These are phyloP conservation scores for Ameiurus melas DNA, from an alignment of 2,113 vertebrate genomes.

Conservation along the genomic window DNA sequence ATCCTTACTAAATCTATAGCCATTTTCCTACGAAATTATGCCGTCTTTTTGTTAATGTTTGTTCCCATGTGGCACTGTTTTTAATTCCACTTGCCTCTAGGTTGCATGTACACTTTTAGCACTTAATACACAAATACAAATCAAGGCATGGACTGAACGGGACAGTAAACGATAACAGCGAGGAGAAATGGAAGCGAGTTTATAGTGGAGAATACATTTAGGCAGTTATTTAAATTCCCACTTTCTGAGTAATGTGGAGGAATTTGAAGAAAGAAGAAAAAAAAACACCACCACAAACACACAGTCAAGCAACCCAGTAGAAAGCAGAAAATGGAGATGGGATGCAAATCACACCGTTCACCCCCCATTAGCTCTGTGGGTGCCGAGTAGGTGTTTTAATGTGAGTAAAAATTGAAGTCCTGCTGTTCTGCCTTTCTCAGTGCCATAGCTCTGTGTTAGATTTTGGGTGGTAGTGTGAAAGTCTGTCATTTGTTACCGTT, in stretches of 20 bases:
- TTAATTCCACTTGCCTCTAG: slow-evolving; percentile 9
- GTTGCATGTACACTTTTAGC: background rate
- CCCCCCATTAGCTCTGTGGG: slow-evolving; percentile 23
- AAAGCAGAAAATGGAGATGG: slow-evolving; percentile 42
- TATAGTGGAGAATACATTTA: background rate
- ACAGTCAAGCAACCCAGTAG: slow-evolving; percentile 20
- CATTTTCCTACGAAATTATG: slow-evolving; percentile 14
- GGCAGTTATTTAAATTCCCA: slow-evolving; percentile 35
- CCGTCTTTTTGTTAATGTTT: background rate
- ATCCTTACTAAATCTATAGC: slow-evolving; percentile 14
- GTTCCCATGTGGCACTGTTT: background rate
- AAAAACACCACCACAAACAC: slow-evolving; percentile 35
- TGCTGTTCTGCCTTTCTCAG: slow-evolving; percentile 16
- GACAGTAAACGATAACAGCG: slow-evolving; percentile 31
- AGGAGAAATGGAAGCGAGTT: slow-evolving; percentile 36
- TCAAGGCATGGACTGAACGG: slow-evolving; percentile 8
- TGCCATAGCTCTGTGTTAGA: slow-evolving; percentile 22
- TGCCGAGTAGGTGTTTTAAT: slow-evolving; percentile 34
- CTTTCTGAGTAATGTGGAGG: slow-evolving; percentile 35
- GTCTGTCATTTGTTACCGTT: slow-evolving; percentile 5
- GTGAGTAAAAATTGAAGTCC: slow-evolving; percentile 30
- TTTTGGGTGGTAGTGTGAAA: slow-evolving; percentile 30
- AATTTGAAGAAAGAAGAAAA: slow-evolving; percentile 13
- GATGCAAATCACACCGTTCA: slow-evolving; percentile 38
- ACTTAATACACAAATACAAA: slow-evolving; percentile 21